These are phyloP conservation scores for Corvus moneduloides DNA, from an alignment of 2,113 vertebrate genomes.

Conservation along the genomic window DNA sequence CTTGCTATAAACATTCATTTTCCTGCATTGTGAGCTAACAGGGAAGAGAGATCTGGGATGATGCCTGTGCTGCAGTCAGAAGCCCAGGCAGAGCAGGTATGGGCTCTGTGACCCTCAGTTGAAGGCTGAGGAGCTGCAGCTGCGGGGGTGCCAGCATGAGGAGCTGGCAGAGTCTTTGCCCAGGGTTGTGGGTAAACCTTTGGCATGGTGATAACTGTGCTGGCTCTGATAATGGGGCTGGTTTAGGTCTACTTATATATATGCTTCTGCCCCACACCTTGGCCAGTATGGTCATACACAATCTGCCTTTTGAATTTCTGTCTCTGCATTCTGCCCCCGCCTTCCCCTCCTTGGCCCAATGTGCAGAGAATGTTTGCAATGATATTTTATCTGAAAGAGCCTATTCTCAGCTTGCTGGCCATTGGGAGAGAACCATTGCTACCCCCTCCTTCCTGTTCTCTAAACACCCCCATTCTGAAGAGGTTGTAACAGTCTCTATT, in stretches of 20 bases:
- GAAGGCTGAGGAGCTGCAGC: background rate
- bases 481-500: background rate
- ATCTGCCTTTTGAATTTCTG: background rate
- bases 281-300: background rate
- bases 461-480: background rate
- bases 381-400: background rate
- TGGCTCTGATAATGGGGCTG: background rate
- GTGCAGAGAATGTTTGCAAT: background rate
- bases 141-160: background rate
- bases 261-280: background rate
- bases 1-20: background rate
- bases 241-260: background rate
- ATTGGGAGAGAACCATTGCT: background rate
- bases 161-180: background rate
- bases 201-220: background rate
- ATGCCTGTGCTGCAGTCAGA: background rate
- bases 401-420: background rate
- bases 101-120: background rate
- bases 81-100: background rate
- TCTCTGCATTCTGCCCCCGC: background rate
- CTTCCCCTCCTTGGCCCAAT: background rate
- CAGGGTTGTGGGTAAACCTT: background rate
- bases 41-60: background rate
- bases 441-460: background rate
- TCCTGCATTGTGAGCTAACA: background rate